These are phyloP conservation scores for Calcarius lapponicus DNA, from an alignment of 2,797 vertebrate genomes.

Conservation along the genomic window DNA sequence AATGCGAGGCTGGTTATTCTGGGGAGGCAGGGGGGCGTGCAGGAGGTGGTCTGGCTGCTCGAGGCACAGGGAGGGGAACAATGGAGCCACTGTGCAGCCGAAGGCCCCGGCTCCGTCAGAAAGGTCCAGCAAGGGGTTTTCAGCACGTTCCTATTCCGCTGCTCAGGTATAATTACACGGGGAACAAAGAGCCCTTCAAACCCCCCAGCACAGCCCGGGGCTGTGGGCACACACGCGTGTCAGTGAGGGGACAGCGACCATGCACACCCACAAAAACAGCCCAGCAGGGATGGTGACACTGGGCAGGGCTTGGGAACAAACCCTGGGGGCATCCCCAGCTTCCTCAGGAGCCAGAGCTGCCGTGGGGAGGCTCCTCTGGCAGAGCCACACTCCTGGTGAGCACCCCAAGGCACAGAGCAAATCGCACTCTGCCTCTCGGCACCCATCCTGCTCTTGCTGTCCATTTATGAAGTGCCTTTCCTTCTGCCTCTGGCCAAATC, in stretches of 20 bases:
- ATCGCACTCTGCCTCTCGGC: background rate
- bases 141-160: slow-evolving; percentile 60
- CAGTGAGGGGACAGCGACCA: fast-evolving
- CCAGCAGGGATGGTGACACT: fast-evolving
- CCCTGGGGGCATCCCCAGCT: background rate
- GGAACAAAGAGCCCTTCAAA: slow-evolving; percentile 67
- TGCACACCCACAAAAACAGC: background rate
- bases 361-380: background rate
- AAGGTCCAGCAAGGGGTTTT: slow-evolving; percentile 39
- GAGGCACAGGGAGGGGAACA: background rate
- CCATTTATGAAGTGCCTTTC: background rate
- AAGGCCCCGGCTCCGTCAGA: background rate
- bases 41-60: background rate
- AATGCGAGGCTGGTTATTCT: background rate
- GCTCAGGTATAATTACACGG: slow-evolving; percentile 52
- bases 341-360: background rate
- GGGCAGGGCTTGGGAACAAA: background rate
- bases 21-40: background rate
- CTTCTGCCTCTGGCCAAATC: background rate
- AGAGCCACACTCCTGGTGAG: fast-evolving
- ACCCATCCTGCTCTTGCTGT: background rate
- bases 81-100: slow-evolving; percentile 30
- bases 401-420: background rate
- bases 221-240: background rate
- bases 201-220: background rate